phyloP scores from a whole-genome alignment of 1,140 invertebrate species.

The Drosophila equinoxialis region DNA sequence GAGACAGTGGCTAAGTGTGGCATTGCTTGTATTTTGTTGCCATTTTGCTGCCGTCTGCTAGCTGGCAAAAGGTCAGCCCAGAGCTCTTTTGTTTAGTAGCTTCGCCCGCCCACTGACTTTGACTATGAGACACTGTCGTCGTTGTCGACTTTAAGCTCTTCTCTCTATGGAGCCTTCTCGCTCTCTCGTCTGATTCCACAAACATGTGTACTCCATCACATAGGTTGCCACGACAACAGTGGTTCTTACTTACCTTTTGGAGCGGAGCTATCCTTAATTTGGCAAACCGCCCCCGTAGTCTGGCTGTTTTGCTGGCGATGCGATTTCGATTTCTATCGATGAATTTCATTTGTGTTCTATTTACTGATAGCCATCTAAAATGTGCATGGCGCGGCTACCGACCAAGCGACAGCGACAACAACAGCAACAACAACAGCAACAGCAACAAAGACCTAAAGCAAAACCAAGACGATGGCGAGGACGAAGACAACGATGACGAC shows the following conservation, averaged over 20 bases:
- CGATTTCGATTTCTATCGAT: slow-evolving; percentile 81
- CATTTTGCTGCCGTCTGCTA: slow-evolving; percentile 28
- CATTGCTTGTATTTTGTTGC: slow-evolving; percentile 1
- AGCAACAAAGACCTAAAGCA: not conserved
- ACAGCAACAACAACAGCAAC: not conserved
- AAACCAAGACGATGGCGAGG: slow-evolving; percentile 24
- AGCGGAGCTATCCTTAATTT: slow-evolving; percentile 58
- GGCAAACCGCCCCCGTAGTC: slow-evolving; percentile 60
- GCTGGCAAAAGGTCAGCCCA: slow-evolving; percentile 68
- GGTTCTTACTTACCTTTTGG: slow-evolving; percentile 22
- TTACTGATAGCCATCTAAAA: slow-evolving; percentile 82
- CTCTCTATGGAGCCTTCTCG: not conserved
- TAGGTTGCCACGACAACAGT: slow-evolving; percentile 62
- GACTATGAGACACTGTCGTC: not conserved
- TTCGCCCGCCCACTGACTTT: slow-evolving; percentile 41
- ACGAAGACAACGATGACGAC: slow-evolving; percentile 12
- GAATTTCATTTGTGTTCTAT: slow-evolving; percentile 82
- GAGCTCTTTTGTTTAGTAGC: slow-evolving; percentile 18
- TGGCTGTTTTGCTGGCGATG: slow-evolving; percentile 41
- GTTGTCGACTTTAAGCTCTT: not conserved
- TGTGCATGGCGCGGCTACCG: slow-evolving; percentile 61
- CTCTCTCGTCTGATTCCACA: slow-evolving; percentile 47
- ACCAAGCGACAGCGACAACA: slow-evolving; percentile 17
- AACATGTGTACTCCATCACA: slow-evolving; percentile 79
- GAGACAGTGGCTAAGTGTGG: slow-evolving; percentile 36